Percentiles rank a stretch among this genome's conserved stretches.
phyloP scores from a whole-genome alignment of 2,797 vertebrate species.

The Hemitrygon akajei region DNA sequence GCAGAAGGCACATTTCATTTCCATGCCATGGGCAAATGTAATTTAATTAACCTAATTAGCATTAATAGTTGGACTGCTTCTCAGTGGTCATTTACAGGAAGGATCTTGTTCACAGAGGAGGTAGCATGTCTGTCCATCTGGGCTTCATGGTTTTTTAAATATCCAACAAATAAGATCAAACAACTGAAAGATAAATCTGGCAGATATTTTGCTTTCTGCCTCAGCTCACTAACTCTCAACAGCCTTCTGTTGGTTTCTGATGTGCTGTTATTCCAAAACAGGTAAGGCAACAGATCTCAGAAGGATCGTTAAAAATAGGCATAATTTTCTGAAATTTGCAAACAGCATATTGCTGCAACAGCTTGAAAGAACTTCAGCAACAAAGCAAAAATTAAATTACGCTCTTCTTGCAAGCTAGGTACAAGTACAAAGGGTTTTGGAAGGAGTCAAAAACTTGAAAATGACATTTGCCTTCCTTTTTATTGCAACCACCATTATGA shows the following conservation, averaged over 20 bases:
- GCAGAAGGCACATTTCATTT: neutral
- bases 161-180: neutral
- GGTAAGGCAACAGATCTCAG: neutral
- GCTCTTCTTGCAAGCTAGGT: neutral
- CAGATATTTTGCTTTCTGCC: neutral
- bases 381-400: neutral
- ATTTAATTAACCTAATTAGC: constrained; percentile 36
- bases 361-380: neutral
- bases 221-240: neutral
- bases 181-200: neutral
- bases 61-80: neutral
- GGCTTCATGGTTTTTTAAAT: constrained; percentile 10
- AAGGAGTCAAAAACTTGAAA: neutral
- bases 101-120: constrained; percentile 12
- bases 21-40: neutral
- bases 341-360: neutral
- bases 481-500: no score
- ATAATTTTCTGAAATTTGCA: neutral
- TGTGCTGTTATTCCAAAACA: neutral
- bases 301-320: neutral
- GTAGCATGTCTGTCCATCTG: constrained; percentile 7
- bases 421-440: neutral
- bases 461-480: no score
- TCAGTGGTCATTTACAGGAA: constrained; percentile 18
- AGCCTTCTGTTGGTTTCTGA: neutral